Percentiles rank a stretch among this genome's conserved stretches.
phyloP scores from a whole-genome alignment of 2,888 invertebrate genomes.

The Mylabris sibirica region DNA sequence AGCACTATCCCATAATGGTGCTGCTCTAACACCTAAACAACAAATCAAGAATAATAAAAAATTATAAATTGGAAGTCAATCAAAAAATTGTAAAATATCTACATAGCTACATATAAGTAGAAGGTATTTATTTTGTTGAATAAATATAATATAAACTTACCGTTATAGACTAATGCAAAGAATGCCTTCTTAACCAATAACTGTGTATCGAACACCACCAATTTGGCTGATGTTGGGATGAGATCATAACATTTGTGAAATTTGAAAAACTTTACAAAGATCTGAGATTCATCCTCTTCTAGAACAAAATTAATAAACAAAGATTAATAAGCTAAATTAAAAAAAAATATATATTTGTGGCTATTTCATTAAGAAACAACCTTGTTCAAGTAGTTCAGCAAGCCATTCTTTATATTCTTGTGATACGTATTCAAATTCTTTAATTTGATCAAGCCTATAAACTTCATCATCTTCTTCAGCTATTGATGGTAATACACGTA shows the following conservation, averaged over 20 bases:
- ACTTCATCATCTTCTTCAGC: constrained; percentile 68
- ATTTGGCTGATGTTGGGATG: constrained; percentile 98
- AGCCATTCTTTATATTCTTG: constrained; percentile 80
- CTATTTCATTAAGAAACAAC: too few species aligned
- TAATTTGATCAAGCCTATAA: constrained; percentile 84
- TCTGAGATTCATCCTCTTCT: constrained; percentile 97
- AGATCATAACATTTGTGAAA: constrained; percentile 99
- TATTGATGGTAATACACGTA: constrained; percentile 69
- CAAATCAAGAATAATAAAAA: neutral
- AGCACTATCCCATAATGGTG: constrained; percentile 95
- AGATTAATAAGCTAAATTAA: constrained; percentile 16
- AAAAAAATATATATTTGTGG: constrained; percentile 1
- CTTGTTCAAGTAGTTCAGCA: constrained; percentile 73
- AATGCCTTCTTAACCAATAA: constrained; percentile 98
- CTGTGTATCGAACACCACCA: constrained; percentile 99
- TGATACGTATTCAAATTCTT: constrained; percentile 84
- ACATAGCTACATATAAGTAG: neutral
- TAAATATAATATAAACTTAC: constrained; percentile 62
- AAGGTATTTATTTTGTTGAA: constrained; percentile 4
- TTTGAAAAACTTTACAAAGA: constrained; percentile 98
- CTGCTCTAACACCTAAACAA: constrained; percentile 86
- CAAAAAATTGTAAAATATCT: neutral
- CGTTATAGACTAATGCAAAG: constrained; percentile 98
- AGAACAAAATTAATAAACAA: constrained; percentile 60
- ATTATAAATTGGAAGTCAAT: neutral